phyloP scores from a whole-genome alignment of 1,140 invertebrate species.

The Achroia grisella region DNA sequence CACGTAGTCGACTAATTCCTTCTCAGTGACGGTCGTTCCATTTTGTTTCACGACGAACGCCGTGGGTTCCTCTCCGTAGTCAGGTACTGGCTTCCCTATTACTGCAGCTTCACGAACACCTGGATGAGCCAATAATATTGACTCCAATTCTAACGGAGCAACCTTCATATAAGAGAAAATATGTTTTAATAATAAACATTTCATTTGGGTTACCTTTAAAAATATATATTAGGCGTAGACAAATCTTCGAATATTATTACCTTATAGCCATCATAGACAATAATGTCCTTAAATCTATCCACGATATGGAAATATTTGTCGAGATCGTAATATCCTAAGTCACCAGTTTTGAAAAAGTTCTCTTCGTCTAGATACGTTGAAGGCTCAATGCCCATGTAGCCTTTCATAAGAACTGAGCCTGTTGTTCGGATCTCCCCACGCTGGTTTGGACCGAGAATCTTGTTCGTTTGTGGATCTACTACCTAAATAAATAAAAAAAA shows the following conservation, averaged over 20 bases:
- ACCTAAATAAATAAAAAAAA: conserved; percentile 47
- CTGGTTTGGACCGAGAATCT: conserved; percentile 72
- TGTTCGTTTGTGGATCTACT: conserved; percentile 72
- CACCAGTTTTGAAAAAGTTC: conserved; percentile 87
- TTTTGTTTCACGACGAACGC: conserved; percentile 77
- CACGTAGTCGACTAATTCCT: conserved; percentile 74
- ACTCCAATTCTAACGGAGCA: conserved; percentile 81
- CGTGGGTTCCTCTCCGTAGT: conserved; percentile 78
- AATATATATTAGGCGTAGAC: no score
- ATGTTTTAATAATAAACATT: no score
- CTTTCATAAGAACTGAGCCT: conserved; percentile 77
- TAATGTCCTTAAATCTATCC: conserved; percentile 86
- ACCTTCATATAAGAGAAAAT: conserved; percentile 59
- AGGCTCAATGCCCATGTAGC: conserved; percentile 77
- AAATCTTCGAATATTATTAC: conserved; percentile 11
- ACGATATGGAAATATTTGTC: conserved; percentile 81
- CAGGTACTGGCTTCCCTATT: conserved; percentile 77
- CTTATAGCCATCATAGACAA: conserved; percentile 81
- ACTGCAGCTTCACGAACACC: conserved; percentile 81
- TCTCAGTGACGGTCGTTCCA: conserved; percentile 60
- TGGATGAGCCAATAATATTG: conserved; percentile 76
- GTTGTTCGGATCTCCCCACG: conserved; percentile 78
- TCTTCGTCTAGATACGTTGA: conserved; percentile 80
- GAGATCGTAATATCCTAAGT: conserved; percentile 83
- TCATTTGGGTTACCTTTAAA: no score